Evolutionary conservation across 2,797 vertebrate species (phyloP).

Genomic region (Holocentrus rufus): DNA sequence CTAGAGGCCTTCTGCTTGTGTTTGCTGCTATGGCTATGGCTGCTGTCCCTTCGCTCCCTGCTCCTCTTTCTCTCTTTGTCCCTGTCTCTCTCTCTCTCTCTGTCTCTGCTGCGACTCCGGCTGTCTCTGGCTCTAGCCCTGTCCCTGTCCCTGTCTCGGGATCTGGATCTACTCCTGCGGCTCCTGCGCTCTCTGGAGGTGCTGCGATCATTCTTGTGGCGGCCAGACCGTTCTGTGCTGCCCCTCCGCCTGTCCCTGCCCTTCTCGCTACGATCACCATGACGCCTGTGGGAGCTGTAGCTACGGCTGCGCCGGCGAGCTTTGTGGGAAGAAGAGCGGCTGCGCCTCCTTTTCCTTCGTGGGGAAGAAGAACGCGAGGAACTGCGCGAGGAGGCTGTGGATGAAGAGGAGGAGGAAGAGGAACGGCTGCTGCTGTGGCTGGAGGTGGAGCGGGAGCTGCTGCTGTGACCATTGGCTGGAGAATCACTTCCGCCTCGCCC

Average conservation of each 20-base stretch:
- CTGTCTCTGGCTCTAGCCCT: conserved; percentile 81
- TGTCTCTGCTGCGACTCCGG: conserved; percentile 86
- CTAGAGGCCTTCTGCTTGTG: conserved; percentile 92
- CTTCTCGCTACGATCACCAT: conserved; percentile 87
- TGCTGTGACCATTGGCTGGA: conserved; percentile 89
- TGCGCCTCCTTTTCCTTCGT: conserved; percentile 90
- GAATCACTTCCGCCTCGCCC: conserved; percentile 82
- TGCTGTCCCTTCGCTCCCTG: conserved; percentile 84
- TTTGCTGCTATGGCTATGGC: conserved; percentile 87
- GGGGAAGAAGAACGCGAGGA: conserved; percentile 93
- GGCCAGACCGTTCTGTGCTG: conserved; percentile 85
- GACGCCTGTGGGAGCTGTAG: conserved; percentile 88
- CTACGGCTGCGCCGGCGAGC: conserved; percentile 90
- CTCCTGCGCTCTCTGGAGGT: conserved; percentile 86
- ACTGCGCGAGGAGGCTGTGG: conserved; percentile 90
- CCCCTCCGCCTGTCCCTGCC: conserved; percentile 88
- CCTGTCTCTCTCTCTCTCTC: conserved; percentile 85
- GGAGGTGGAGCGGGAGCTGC: conserved; percentile 88
- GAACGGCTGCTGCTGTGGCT: conserved; percentile 88
- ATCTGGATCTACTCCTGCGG: conserved; percentile 86
- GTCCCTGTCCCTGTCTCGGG: conserved; percentile 86
- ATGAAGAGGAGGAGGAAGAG: conserved; percentile 91
- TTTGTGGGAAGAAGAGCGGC: conserved; percentile 88
- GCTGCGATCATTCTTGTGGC: conserved; percentile 86
- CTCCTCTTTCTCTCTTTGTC: conserved; percentile 90